Percentiles rank a stretch among this genome's conserved stretches.
phyloP scores from a whole-genome alignment of 2,113 vertebrate genomes.

The Carettochelys insculpta region DNA sequence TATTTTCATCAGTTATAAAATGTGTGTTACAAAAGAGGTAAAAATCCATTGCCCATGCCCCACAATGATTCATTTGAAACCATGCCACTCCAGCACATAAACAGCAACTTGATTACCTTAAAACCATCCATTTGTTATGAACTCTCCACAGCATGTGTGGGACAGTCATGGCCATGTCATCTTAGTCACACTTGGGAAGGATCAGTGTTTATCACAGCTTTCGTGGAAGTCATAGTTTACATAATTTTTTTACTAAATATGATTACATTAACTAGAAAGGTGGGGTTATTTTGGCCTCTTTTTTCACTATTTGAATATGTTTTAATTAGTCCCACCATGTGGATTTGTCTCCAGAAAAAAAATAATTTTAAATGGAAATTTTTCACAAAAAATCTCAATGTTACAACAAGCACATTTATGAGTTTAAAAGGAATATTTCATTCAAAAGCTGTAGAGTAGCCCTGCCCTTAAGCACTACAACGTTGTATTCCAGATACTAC shows the following conservation, averaged over 20 bases:
- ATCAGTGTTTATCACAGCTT: not conserved
- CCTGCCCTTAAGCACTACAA: not conserved
- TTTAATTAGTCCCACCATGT: not conserved
- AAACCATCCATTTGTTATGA: not conserved
- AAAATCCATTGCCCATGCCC: not conserved
- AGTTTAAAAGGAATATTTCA: not conserved
- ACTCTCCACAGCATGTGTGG: not conserved
- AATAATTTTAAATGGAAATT: not conserved
- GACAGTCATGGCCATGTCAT: not conserved
- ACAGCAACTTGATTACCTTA: not conserved
- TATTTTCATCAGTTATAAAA: not conserved
- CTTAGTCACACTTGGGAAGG: too few species aligned
- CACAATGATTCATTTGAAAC: not conserved
- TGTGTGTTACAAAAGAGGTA: fast-evolving
- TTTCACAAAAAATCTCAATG: not conserved
- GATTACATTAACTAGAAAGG: not conserved
- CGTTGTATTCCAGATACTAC: not conserved
- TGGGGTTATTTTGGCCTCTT: not conserved
- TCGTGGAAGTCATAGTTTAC: not conserved
- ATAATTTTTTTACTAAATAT: not conserved
- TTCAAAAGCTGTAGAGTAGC: not conserved
- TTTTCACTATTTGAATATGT: not conserved
- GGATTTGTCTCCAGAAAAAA: not conserved
- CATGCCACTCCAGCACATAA: not conserved
- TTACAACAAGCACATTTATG: not conserved